Base-by-base conservation (phyloP, 2,113 vertebrate genomes). In the Brachypodius melanocephalos region DNA sequence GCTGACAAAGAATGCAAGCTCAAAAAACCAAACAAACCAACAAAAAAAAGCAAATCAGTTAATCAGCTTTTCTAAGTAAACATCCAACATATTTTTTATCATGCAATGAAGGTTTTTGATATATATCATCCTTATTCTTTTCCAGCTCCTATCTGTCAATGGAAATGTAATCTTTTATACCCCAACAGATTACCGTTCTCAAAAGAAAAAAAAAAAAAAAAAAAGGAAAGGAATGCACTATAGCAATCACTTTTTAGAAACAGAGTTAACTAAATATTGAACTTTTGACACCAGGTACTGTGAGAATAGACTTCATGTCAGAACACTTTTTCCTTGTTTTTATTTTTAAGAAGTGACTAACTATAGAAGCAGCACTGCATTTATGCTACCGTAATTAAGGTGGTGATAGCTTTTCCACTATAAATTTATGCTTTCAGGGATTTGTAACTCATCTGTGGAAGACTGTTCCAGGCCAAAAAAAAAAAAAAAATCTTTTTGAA, bases 61-160 rank as follows among this genome's bases (percentile, higher is more conserved):
- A 90, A 93, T 77, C 65, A 34, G 29, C 3, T 92, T 96, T 96
- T 80, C 66, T 86, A 75, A 90, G 45, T 61, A 96, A 96, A 87
- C 26, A 89, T 45, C 48, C 29, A 65, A 71, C 36, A 48, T 67
- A 36, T 38, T 57, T 88, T 91, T 93, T 88, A 79, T 88, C 32
- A 61, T 24, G 31, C 17, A 85, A 38, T 42, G 14, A 87, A 76
- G 17, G 17, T 67, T 87, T 88, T 84, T 68, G 48, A 48, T 72
- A n/a, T 42, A 26, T 36, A 13, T 46, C 32, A 89, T 66, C 71
- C 69, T 93, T 76, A 36, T 14, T 51, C 29, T 72, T 89, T 85
- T 94, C 40, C 59, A 94, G 38, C 15, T 92, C 26, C 29, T 75
- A 9, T 73, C 32, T 54, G 31, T 88, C 7, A 2, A 22, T 76